Evolutionary conservation across 1,140 invertebrate genomes (phyloP), one percentile per base, ranked within the genome.

Genomic region (Pachyrhynchus sulphureomaculatus): DNA sequence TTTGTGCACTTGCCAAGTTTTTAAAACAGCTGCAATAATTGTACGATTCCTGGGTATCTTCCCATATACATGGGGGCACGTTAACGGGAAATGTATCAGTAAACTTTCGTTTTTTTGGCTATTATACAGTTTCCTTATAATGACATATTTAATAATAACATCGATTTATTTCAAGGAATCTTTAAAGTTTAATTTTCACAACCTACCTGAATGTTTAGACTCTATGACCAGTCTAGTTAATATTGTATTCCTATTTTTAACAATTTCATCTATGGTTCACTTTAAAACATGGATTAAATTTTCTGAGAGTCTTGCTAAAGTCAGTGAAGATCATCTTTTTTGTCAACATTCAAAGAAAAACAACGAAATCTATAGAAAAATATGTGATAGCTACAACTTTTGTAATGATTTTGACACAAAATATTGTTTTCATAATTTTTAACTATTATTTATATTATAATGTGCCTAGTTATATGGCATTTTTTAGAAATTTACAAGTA

Each of bases 61-160:
- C n/a, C 45, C 45, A 10, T 48, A 48, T 29, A 48, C 24, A 10
- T 48, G 45, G 45, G 26, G 13, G 17, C 45, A 48, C 23, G 17
- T 26, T 13, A 48, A 48, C 26, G 24, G 24, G 4, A 12, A 48
- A 48, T 48, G 45, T 33, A 18, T 33, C 2, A 26, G 13, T 48
- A 2, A 29, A 29, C 2, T 26, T 3, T 48, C 45, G 4, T n/a
- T 18, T 26, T 12, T 15, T 29, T 48, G 45, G 45, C 2, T 32
- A 3, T n/a, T 48, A 26, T 48, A 48, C 45, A 17, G 5, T 21
- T 13, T 18, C 15, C 4, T 6, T 24, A 4, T 45, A 4, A n/a
- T n/a, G 3, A 8, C 23, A 12, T 4, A 2, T 3, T 15, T 13
- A 4, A n/a, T 45, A 45, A 20, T 21, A 12, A 3, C 8, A 6